Base-by-base conservation (phyloP, 2,888 invertebrate species). In the Tyria jacobaeae region DNA sequence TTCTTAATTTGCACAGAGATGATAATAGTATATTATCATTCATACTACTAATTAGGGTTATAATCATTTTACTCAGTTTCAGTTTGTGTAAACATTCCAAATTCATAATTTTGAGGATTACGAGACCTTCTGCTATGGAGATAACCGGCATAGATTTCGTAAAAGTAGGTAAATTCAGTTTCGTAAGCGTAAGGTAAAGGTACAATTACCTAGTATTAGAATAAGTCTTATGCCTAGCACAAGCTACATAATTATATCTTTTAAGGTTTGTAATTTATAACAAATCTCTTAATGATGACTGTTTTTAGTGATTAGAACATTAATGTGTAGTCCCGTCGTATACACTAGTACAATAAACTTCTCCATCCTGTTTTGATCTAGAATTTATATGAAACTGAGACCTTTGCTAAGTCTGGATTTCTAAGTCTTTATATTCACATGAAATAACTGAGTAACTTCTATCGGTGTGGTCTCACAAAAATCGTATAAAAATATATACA, bases 1-100 rank as follows among this genome's bases (percentile, higher is more conserved):
- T 85, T 86, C 86, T 84, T 80, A 76, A 83, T 85, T 87, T 85
- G 68, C 80, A 66, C 63, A 77, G 50, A 68, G 79, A 79, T 81
- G 76, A 71, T 75, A 71, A 75, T 58, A 66, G 21, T 37, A 35
- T 66, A 75, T 75, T 77, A 71, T 73, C 73, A 74, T 57, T 44
- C 56, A 51, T 55, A 78, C 78, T 77, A 75, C 73, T 83, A 81
- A 81, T 84, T 77, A 62, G 71, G 55, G 75, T 67, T 68, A 76
- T 77, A 69, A 75, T 70, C 67, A 67, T 73, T 68, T 66, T 64
- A 66, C 51, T 58, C 58, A 56, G 53, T 75, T 64, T 64, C 57
- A 12, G 64, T 77, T 58, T 64, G 34, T 63, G 74, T 71, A 76
- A 73, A 80, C 70, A 76, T 47, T 57, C 64, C 54, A 68, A 76